Base-by-base conservation (phyloP, 37 sponge, comb jelly and placozoan genomes). In the Aplysina aerophoba region DNA sequence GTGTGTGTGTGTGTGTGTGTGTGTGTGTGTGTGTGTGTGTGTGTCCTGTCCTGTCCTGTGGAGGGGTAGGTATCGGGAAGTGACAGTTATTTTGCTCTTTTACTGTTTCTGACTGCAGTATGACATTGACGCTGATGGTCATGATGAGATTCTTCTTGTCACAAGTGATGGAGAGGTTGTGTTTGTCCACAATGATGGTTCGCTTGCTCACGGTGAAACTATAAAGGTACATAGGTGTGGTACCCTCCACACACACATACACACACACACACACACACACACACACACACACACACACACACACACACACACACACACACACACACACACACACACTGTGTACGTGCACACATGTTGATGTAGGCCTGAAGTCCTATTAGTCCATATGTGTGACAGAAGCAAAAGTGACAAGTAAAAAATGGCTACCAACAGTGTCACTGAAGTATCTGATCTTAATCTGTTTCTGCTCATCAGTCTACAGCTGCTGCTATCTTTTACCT, bases 131-230 rank as follows among this genome's bases (percentile, higher is more conserved):
- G 59, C 40, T 30, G 92, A 92, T 79, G 92, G 92, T 17, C 64
- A 84, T 14, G 35, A 81, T 28, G 92, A 92, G 83, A 85, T 92
- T 44, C 34, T 92, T 8, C 56, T 86, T 33, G 63, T 89, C 31
- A 92, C 92, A 22, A 88, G 85, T 37, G 92, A 92, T 83, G 92
- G 84, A 37, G 92, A 92, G 57, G 27, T 92, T 8, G 33, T 92
- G 30, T 92, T 92, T 80, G 72, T 92, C 0, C 73, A 86, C 15
- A 78, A 81, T 17, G 86, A 92, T 44, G 84, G 83, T 33, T 84
- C 86, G 0, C 67, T 89, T 0, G 68, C 85, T 1, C 77, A 92
- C 59, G 92, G 92, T 30, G 92, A 92, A 39, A 92, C 92, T 8
- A 86, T 92, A 27, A 92, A 89, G 78, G 92, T 92, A 36, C 27